Percentiles rank a stretch among this genome's conserved stretches.
These are phyloP conservation scores for Uromys caudimaculatus DNA, from an alignment of 2,797 vertebrate genomes.

Conservation along the genomic window DNA sequence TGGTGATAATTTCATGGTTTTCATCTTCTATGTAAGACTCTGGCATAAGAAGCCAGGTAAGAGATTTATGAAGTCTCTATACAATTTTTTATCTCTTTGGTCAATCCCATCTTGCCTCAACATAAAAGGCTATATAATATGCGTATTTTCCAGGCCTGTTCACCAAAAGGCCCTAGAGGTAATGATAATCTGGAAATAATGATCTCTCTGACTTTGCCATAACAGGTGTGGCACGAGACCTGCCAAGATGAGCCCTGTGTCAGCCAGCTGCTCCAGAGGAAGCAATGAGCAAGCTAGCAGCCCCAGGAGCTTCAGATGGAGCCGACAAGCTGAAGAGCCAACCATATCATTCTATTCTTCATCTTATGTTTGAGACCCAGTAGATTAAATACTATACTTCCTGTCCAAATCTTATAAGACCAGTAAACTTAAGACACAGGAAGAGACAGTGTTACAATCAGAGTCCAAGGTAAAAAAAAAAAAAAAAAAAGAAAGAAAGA, in stretches of 20 bases:
- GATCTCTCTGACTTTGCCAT: neutral
- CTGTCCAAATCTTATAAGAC: neutral
- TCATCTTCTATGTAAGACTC: neutral
- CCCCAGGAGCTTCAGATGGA: neutral
- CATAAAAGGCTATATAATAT: slow-evolving; percentile 38
- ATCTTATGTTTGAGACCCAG: neutral
- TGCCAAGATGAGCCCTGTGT: neutral
- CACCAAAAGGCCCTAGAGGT: neutral
- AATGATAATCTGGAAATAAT: neutral
- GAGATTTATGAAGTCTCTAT: neutral
- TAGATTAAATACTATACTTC: neutral
- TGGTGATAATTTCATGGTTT: neutral
- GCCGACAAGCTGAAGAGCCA: neutral
- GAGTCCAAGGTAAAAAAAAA: neutral
- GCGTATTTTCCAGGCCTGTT: neutral
- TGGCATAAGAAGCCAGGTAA: slow-evolving; percentile 25
- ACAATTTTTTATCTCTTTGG: neutral
- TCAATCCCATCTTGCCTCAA: slow-evolving; percentile 23
- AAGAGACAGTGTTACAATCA: neutral
- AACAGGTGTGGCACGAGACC: neutral
- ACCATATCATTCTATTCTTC: neutral
- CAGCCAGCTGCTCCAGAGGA: neutral
- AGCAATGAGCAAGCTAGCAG: neutral
- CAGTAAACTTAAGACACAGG: neutral
- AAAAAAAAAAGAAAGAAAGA: neutral